Percentiles rank a stretch among this genome's conserved stretches.
Evolutionary conservation across 2,888 invertebrate species (phyloP).

Genomic region (Drosophila dives): DNA sequence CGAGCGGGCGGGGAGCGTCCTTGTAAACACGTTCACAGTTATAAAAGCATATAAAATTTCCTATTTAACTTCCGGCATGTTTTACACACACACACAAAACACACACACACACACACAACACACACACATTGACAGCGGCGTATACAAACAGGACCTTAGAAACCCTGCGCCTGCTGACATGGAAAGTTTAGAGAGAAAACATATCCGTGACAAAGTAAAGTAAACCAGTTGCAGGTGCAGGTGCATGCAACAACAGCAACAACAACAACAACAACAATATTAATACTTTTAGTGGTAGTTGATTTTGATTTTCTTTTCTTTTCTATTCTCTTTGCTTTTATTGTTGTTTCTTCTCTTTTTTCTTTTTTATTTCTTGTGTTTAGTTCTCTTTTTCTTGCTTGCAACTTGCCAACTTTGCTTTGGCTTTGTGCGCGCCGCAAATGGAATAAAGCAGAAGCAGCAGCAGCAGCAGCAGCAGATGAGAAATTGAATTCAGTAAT

Average conservation of each 20-base stretch:
- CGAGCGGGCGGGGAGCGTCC: slow-evolving; percentile 35
- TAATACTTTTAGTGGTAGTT: slow-evolving; percentile 62
- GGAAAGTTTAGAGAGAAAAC: slow-evolving; percentile 76
- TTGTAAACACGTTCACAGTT: slow-evolving; percentile 77
- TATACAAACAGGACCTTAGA: slow-evolving; percentile 21
- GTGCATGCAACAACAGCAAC: slow-evolving; percentile 61
- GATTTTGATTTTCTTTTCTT: slow-evolving; percentile 28
- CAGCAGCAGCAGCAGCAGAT: slow-evolving; percentile 16
- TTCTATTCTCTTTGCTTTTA: neutral
- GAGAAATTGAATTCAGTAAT: slow-evolving; percentile 67
- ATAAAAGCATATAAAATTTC: slow-evolving; percentile 81
- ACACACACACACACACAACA: slow-evolving; percentile 14
- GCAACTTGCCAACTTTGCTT: slow-evolving; percentile 49
- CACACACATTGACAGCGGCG: slow-evolving; percentile 5
- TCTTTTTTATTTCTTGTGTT: neutral
- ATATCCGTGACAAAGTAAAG: slow-evolving; percentile 80
- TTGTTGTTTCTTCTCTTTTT: slow-evolving; percentile 7
- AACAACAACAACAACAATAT: slow-evolving; percentile 67
- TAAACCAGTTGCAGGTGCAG: slow-evolving; percentile 72
- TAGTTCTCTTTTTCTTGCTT: slow-evolving; percentile 8
- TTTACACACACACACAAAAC: slow-evolving; percentile 32
- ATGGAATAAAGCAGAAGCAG: slow-evolving; percentile 45
- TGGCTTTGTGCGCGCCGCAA: slow-evolving; percentile 33
- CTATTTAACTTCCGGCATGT: slow-evolving; percentile 78
- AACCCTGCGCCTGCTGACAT: slow-evolving; percentile 47